These are phyloP conservation scores for Ernsta delagoae DNA, from an alignment of 2,888 invertebrate species.

Conservation along the genomic window DNA sequence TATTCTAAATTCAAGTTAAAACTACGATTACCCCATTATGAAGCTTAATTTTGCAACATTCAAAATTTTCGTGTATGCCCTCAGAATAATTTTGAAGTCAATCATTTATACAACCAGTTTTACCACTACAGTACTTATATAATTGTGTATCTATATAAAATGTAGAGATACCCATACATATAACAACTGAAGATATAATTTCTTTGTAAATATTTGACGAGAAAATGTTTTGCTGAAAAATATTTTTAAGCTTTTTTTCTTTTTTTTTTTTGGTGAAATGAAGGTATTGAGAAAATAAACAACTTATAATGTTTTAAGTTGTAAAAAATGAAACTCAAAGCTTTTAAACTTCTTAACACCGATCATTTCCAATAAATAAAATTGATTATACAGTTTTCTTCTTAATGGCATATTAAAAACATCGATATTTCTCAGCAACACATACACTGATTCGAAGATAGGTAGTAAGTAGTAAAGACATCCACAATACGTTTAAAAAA, in stretches of 20 bases:
- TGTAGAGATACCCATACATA: constrained; percentile 17
- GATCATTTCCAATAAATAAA: not conserved
- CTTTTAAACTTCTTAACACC: too few relatives aligned
- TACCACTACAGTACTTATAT: constrained; percentile 16
- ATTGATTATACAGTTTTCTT: not conserved
- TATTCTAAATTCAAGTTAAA: not conserved
- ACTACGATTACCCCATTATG: constrained; percentile 18
- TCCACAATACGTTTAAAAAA: constrained; percentile 43
- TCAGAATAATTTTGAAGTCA: not conserved
- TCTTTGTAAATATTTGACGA: constrained; percentile 3
- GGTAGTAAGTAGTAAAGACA: constrained; percentile 35
- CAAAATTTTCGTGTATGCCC: not conserved
- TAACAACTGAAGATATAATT: too few relatives aligned
- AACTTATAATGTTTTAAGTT: too few relatives aligned
- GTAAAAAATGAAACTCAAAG: too few relatives aligned
- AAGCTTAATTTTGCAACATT: constrained; percentile 13
- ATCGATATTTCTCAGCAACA: constrained; percentile 20
- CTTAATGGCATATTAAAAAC: not conserved
- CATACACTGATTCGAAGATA: not conserved
- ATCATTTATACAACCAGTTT: constrained; percentile 16
- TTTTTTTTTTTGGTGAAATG: not conserved
- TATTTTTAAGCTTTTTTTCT: too few relatives aligned
- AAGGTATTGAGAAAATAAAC: too few relatives aligned
- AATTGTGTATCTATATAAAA: constrained; percentile 24
- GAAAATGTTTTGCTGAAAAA: constrained; percentile 25